A percentile compares a stretch with the other conserved stretches of the same genome.
Conservation (phyloP, 2,113 vertebrate genomes). For the Varanus salvator region DNA sequence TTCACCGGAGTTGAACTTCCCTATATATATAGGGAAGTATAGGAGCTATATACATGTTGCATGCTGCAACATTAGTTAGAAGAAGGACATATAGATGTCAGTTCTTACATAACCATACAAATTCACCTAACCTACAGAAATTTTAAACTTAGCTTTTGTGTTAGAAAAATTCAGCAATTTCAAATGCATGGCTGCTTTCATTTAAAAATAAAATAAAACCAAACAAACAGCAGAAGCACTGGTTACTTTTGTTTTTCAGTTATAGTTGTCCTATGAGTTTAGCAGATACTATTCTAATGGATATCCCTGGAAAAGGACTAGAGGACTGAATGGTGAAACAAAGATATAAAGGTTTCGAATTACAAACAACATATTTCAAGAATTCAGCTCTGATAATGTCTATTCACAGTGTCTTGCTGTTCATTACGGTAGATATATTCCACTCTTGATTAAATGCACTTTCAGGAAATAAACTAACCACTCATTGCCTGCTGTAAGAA, state of each 20-base stretch:
- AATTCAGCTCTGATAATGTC: conserved; percentile 57
- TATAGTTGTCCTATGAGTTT: conserved; percentile 28
- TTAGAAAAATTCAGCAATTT: conserved; percentile 30
- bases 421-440: conserved; percentile 47
- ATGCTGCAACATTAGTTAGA: neutral
- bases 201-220: neutral
- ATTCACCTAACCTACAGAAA: neutral
- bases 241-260: conserved; percentile 24
- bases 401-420: conserved; percentile 52
- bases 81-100: neutral
- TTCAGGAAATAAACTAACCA: conserved; percentile 29
- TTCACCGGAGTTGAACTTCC: too few relatives aligned
- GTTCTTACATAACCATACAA: neutral
- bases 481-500: conserved; percentile 9
- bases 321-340: conserved; percentile 63
- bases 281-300: conserved; percentile 52
- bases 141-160: neutral
- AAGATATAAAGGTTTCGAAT: conserved; percentile 70
- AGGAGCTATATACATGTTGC: too few relatives aligned
- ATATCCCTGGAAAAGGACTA: conserved; percentile 47
- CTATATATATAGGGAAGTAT: too few relatives aligned
- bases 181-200: neutral
- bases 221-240: neutral
- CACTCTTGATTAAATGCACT: conserved; percentile 58
- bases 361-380: conserved; percentile 53